A percentile compares a stretch with the other conserved stretches of the same genome.
Evolutionary conservation across 2,113 vertebrate species (phyloP).

Genomic region (Leuciscus idus): DNA sequence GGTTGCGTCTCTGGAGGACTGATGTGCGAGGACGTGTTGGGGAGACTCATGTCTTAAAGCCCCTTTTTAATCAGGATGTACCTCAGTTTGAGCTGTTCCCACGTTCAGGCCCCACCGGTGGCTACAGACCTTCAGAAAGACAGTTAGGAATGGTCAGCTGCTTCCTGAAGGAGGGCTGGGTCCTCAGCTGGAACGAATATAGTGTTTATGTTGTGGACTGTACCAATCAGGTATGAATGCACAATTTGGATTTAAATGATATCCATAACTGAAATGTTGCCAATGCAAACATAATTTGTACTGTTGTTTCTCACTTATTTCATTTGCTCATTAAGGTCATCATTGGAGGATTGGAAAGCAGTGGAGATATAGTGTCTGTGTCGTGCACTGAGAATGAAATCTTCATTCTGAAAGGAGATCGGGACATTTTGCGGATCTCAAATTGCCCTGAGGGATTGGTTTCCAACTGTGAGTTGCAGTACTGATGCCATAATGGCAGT

Average conservation of each 20-base stretch:
- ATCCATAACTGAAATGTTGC: constrained; percentile 1
- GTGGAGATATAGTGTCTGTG: constrained; percentile 93
- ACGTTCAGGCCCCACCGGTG: constrained; percentile 74
- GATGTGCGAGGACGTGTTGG: constrained; percentile 87
- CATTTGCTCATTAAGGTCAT: constrained; percentile 78
- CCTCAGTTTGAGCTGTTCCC: constrained; percentile 90
- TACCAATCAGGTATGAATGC: constrained; percentile 80
- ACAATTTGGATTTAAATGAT: not conserved
- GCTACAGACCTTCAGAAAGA: constrained; percentile 79
- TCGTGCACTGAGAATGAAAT: constrained; percentile 94
- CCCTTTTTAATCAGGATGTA: constrained; percentile 83
- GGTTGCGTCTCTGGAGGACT: constrained; percentile 92
- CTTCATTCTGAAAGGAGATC: constrained; percentile 93
- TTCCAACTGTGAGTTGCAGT: constrained; percentile 77
- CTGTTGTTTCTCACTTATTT: not conserved
- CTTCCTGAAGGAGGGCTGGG: constrained; percentile 90
- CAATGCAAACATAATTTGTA: not conserved
- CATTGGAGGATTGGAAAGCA: constrained; percentile 89
- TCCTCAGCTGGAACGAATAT: constrained; percentile 96
- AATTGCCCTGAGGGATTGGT: constrained; percentile 85
- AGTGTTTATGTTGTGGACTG: constrained; percentile 92
- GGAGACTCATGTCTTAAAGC: constrained; percentile 87
- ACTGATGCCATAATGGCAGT: not conserved
- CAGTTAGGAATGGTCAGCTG: constrained; percentile 89
- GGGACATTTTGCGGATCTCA: constrained; percentile 92